These are phyloP conservation scores for Diphyllodes magnificus DNA, from an alignment of 2,113 vertebrate species.

Conservation along the genomic window DNA sequence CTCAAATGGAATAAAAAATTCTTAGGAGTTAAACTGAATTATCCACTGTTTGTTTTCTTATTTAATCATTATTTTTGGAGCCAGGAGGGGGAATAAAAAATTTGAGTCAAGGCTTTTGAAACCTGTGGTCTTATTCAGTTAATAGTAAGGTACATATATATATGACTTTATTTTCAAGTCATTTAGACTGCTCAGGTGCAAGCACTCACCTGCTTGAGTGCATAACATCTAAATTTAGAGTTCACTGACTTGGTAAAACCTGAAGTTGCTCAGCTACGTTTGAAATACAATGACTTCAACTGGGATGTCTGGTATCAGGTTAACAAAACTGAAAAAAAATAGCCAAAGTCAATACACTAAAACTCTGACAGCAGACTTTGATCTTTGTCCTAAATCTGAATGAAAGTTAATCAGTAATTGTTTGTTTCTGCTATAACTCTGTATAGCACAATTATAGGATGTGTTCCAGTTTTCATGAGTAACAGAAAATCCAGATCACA, in stretches of 20 bases:
- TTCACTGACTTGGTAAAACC: not conserved
- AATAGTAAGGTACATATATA: not conserved
- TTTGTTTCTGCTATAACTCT: not conserved
- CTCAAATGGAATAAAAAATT: slow-evolving; percentile 24
- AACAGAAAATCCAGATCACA: not conserved
- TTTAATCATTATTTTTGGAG: not conserved
- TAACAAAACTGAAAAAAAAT: not conserved
- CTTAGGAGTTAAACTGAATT: not conserved
- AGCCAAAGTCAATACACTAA: not conserved
- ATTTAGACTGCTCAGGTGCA: not conserved
- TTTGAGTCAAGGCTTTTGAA: not conserved
- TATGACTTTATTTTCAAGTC: not conserved
- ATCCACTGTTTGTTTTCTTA: not conserved
- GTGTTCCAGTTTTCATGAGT: not conserved
- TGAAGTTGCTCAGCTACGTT: not conserved
- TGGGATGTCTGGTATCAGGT: not conserved
- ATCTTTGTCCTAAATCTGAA: not conserved
- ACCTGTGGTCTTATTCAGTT: not conserved
- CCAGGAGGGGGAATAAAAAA: not conserved
- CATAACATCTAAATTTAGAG: not conserved
- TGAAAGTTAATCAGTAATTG: not conserved
- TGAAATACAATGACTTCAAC: not conserved
- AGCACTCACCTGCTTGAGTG: not conserved
- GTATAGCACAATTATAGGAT: not conserved
- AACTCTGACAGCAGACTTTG: not conserved